These are phyloP conservation scores for Catalaphyllia jardinei DNA, from an alignment of 64 coral and sea anemone genomes.

Conservation along the genomic window DNA sequence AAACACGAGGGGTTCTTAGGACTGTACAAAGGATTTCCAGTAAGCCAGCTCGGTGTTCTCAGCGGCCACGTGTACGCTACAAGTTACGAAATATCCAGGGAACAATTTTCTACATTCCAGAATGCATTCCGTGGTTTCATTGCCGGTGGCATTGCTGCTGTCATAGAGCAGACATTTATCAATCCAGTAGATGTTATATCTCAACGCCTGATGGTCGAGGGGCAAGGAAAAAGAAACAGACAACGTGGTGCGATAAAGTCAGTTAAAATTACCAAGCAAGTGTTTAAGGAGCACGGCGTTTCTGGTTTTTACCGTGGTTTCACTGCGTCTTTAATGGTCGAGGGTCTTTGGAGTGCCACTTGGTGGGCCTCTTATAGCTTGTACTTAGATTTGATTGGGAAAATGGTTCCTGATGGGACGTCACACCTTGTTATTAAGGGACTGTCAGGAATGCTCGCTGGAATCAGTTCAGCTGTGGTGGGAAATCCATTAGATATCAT, in stretches of 20 bases:
- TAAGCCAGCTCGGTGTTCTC: constrained; percentile 65
- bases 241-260: background rate
- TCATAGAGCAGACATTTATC: constrained; percentile 68
- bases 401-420: constrained; percentile 67
- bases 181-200: constrained; percentile 75
- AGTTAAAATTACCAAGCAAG: constrained; percentile 22
- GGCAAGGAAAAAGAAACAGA: constrained; percentile 18
- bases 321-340: constrained; percentile 57
- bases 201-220: constrained; percentile 74
- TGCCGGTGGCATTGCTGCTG: constrained; percentile 61
- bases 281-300: constrained; percentile 65
- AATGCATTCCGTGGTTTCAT: constrained; percentile 69
- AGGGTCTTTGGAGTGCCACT: constrained; percentile 59
- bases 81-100: constrained; percentile 81
- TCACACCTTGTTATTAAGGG: constrained; percentile 70
- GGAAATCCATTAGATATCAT: constrained; percentile 82
- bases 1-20: constrained; percentile 67
- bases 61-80: constrained; percentile 62
- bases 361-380: constrained; percentile 85
- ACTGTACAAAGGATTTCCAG: constrained; percentile 69
- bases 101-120: constrained; percentile 55
- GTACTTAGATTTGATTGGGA: constrained; percentile 61
- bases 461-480: constrained; percentile 61
- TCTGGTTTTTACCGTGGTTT: constrained; percentile 83
- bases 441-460: constrained; percentile 69